These are phyloP conservation scores for Agonopterix arenella DNA, from an alignment of 2,888 invertebrate genomes.

Conservation along the genomic window DNA sequence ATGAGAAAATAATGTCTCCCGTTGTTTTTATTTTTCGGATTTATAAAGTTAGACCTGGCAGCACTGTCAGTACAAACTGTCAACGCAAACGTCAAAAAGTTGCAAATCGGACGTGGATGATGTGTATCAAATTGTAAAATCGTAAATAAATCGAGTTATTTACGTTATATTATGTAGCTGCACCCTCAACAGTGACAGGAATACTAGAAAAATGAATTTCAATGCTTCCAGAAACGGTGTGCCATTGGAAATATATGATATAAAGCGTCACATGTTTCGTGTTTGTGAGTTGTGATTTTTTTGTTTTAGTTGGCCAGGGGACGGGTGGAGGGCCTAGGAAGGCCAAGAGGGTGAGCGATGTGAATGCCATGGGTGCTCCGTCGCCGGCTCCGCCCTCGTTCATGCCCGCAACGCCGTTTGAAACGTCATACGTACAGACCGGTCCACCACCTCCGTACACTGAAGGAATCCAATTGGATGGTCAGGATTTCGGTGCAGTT, in stretches of 20 bases:
- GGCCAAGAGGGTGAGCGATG: slow-evolving; percentile 82
- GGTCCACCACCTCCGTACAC: slow-evolving; percentile 50
- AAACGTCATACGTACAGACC: slow-evolving; percentile 36
- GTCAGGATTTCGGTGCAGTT: slow-evolving; percentile 42
- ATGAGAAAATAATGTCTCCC: too few species aligned
- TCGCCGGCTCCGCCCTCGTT: slow-evolving; percentile 46
- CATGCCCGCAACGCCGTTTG: slow-evolving; percentile 36
- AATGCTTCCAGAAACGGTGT: slow-evolving; percentile 70
- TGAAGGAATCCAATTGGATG: slow-evolving; percentile 59
- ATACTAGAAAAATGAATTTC: slow-evolving; percentile 53
- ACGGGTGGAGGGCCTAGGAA: slow-evolving; percentile 66
- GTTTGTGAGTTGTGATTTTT: slow-evolving; percentile 9
- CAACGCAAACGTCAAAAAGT: slow-evolving; percentile 8
- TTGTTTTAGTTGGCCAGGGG: slow-evolving; percentile 43
- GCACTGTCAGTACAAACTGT: too few species aligned
- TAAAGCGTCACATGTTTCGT: slow-evolving; percentile 1
- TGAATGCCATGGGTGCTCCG: slow-evolving; percentile 80
- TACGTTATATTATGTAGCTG: slow-evolving; percentile 42
- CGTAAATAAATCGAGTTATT: slow-evolving; percentile 32
- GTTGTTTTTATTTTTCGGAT: too few species aligned
- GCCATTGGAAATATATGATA: slow-evolving; percentile 5
- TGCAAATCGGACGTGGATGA: slow-evolving; percentile 47
- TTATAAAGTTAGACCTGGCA: too few species aligned
- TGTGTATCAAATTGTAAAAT: slow-evolving; percentile 53
- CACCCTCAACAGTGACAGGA: slow-evolving; percentile 22